A percentile compares a stretch with the other conserved stretches of the same genome.
Evolutionary conservation across 2,113 vertebrate species (phyloP).

Genomic region (Loxodonta africana): DNA sequence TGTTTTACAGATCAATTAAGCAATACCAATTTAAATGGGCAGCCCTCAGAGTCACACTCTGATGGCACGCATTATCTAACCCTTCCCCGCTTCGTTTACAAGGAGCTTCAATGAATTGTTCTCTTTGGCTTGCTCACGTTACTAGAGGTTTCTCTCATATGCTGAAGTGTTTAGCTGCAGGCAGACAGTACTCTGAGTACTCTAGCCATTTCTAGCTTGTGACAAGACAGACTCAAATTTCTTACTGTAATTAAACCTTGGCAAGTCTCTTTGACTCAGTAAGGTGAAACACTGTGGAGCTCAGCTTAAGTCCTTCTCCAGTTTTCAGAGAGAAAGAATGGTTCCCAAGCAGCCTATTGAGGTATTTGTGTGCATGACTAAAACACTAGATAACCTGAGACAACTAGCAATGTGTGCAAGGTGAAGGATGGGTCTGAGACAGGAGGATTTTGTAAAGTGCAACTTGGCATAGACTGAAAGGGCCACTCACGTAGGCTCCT

Average conservation of each 20-base stretch:
- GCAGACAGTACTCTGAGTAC: background rate
- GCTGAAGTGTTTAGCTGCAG: background rate
- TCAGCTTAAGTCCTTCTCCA: background rate
- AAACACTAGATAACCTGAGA: background rate
- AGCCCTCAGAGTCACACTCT: background rate
- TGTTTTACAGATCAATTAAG: background rate
- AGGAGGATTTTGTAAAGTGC: background rate
- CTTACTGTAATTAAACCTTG: background rate
- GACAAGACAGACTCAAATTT: background rate
- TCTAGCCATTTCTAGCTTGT: conserved; percentile 13
- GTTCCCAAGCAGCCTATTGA: background rate
- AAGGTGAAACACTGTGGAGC: background rate
- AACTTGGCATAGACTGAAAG: background rate
- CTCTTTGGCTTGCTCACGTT: background rate
- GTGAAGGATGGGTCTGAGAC: background rate
- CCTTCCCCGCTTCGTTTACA: background rate
- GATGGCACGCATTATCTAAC: background rate
- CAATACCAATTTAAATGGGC: background rate
- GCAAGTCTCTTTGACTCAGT: background rate
- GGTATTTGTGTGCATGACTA: background rate
- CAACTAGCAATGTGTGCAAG: background rate
- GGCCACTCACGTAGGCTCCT: background rate
- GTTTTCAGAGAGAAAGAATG: background rate
- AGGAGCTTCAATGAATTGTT: background rate
- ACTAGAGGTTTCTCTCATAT: background rate